Evolutionary conservation across 2,113 vertebrate genomes (phyloP).

Genomic region (Bubo blakistoni): DNA sequence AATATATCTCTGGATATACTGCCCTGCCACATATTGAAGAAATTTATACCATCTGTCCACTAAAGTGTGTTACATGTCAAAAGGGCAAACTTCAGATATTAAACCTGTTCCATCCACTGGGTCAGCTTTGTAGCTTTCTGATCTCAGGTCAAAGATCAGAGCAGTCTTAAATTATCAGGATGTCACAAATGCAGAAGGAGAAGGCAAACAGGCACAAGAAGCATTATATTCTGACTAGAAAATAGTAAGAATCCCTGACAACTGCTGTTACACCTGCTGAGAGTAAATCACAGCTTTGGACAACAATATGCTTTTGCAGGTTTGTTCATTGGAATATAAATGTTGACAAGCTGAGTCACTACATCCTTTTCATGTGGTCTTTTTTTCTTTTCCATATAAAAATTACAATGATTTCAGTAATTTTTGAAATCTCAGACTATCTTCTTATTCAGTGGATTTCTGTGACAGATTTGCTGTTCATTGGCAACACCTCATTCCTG

Average conservation of each 20-base stretch:
- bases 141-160: not conserved
- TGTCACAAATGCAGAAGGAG: not conserved
- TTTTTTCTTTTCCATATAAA: not conserved
- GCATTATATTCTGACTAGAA: not conserved
- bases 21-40: not conserved
- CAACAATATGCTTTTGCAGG: not conserved
- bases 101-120: not conserved
- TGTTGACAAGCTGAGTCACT: not conserved
- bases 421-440: not conserved
- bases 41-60: not conserved
- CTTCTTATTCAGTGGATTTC: not conserved
- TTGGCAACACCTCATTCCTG: not conserved
- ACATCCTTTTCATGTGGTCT: not conserved
- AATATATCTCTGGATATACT: not conserved
- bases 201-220: not conserved
- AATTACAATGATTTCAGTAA: not conserved
- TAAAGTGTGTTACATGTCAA: not conserved
- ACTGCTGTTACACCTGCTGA: not conserved
- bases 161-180: not conserved
- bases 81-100: not conserved
- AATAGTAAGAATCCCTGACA: not conserved
- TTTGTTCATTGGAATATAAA: not conserved
- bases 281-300: not conserved
- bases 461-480: not conserved
- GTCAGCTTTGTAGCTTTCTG: not conserved